These are phyloP conservation scores for Gavialis gangeticus DNA, from an alignment of 2,113 vertebrate genomes.

Conservation along the genomic window DNA sequence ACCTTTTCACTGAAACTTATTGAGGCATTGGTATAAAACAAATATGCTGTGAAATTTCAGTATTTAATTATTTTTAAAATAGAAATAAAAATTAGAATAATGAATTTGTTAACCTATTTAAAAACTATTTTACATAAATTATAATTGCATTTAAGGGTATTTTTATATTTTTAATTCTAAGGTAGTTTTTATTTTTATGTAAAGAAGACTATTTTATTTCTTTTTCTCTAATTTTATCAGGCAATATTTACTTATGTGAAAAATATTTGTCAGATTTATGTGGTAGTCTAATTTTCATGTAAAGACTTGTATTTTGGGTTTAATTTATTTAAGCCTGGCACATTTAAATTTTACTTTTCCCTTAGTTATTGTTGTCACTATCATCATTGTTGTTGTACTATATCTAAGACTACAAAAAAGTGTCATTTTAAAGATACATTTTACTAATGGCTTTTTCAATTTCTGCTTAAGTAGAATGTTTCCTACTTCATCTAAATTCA, in stretches of 20 bases:
- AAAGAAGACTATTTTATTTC: neutral
- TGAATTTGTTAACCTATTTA: neutral
- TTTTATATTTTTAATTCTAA: neutral
- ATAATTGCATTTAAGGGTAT: neutral
- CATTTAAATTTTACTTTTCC: conserved; percentile 69
- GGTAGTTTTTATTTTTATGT: neutral
- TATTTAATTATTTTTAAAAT: neutral
- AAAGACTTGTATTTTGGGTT: conserved; percentile 53
- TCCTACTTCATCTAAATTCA: conserved; percentile 73
- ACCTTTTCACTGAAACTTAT: neutral
- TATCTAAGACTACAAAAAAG: conserved; percentile 60
- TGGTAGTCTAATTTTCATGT: conserved; percentile 47
- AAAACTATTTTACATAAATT: neutral
- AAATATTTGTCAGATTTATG: conserved; percentile 26
- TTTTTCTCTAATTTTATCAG: conserved; percentile 23
- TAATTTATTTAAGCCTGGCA: conserved; percentile 61
- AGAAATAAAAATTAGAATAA: neutral
- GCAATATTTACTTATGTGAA: conserved; percentile 53
- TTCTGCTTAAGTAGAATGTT: conserved; percentile 76
- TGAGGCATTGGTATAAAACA: neutral
- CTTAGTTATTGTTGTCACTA: conserved; percentile 64
- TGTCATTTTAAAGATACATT: conserved; percentile 67
- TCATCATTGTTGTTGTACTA: conserved; percentile 50
- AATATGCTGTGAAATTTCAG: neutral
- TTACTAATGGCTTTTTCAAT: conserved; percentile 72